These are phyloP conservation scores for Chloebia gouldiae DNA, from an alignment of 2,113 vertebrate species.

Conservation along the genomic window DNA sequence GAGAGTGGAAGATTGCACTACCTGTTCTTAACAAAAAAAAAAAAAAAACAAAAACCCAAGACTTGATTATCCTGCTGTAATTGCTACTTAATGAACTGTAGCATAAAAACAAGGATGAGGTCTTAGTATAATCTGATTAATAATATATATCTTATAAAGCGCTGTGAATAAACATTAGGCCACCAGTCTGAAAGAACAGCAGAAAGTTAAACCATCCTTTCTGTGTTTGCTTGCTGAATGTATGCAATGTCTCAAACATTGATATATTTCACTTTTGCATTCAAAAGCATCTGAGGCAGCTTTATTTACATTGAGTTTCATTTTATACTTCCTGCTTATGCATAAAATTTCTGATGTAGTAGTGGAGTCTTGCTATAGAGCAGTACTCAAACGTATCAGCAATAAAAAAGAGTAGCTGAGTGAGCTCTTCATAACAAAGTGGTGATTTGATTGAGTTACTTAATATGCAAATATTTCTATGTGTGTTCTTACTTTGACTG, in stretches of 20 bases:
- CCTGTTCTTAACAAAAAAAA: not conserved
- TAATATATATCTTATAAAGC: not conserved
- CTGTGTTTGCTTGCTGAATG: not conserved
- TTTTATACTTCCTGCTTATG: not conserved
- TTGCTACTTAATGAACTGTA: not conserved
- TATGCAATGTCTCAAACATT: not conserved
- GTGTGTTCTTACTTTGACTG: not conserved
- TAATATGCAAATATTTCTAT: not conserved
- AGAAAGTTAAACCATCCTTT: not conserved
- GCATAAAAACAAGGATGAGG: not conserved
- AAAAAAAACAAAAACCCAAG: not conserved
- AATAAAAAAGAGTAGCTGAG: not conserved
- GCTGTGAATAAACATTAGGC: constrained; percentile 17
- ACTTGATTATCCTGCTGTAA: not conserved
- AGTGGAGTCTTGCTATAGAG: not conserved
- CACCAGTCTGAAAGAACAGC: not conserved
- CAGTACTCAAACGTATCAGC: not conserved
- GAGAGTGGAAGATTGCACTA: not conserved
- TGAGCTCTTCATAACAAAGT: not conserved
- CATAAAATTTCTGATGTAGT: not conserved
- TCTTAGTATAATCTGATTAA: not conserved
- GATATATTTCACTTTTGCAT: not conserved
- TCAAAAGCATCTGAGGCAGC: not conserved
- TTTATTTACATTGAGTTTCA: not conserved
- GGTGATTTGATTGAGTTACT: not conserved